Conservation (phyloP, 2,797 vertebrate genomes). For the Myripristis jacobus region DNA sequence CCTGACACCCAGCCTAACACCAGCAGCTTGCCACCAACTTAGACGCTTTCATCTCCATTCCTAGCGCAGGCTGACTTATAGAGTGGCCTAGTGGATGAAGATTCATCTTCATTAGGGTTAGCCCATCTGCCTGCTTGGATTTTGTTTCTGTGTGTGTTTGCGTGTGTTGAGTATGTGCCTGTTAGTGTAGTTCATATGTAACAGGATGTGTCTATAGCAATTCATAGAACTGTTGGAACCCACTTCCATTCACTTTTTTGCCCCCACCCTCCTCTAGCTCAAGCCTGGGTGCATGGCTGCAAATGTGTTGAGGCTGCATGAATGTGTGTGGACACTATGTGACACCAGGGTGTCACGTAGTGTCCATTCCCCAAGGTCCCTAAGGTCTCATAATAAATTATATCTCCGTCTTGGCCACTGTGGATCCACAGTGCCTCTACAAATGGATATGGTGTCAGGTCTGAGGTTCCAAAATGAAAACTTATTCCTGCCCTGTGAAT, state of each 20-base stretch:
- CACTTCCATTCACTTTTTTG: not conserved
- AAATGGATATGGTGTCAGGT: conserved; percentile 37
- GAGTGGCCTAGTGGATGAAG: not conserved
- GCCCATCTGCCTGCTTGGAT: not conserved
- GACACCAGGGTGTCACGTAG: conserved; percentile 12
- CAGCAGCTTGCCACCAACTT: conserved; percentile 45
- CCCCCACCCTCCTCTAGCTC: not conserved
- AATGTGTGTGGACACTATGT: conserved; percentile 29
- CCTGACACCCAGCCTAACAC: conserved; percentile 57
- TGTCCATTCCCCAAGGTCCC: conserved; percentile 20
- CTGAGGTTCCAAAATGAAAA: conserved; percentile 59
- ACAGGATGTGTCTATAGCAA: not conserved
- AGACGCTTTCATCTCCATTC: conserved; percentile 46
- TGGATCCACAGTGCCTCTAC: conserved; percentile 21
- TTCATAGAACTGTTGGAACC: conserved; percentile 11
- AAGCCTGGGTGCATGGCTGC: conserved; percentile 18
- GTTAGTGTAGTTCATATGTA: not conserved
- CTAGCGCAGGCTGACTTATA: conserved; percentile 21
- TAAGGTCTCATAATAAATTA: not conserved
- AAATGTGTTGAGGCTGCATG: conserved; percentile 26
- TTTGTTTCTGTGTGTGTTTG: not conserved
- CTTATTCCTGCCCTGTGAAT: conserved; percentile 30
- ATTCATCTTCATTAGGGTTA: conserved; percentile 40
- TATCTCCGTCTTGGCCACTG: not conserved
- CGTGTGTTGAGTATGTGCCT: not conserved